Evolutionary conservation across 37 sponge, comb jelly and placozoan species (phyloP), one percentile per base, ranked within the genome.

Genomic region (Aphrocallistes beatrix): DNA sequence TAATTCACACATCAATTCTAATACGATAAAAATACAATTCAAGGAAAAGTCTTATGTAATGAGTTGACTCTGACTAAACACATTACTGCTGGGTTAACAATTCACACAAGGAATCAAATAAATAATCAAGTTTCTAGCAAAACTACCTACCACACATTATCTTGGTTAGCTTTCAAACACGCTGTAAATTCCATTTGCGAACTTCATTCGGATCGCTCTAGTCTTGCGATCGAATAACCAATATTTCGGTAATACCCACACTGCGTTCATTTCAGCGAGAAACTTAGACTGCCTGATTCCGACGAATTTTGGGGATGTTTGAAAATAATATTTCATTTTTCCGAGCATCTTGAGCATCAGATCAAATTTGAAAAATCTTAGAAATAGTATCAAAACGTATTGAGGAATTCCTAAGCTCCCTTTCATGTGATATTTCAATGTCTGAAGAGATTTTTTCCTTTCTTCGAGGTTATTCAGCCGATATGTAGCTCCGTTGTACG

Each of bases 401-500:
- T 94, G 92, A 16, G 89, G 37, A 0, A 89, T 89, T 37, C 84
- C 83, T 23, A 85, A 87, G 17, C 92, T 94, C 1, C 51, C 84
- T 38, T 81, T 81, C 1, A 87, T 38, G 39, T 94, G 94, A 19
- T 50, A 82, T 1, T 88, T 42, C 89, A 94, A 85, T 0, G 88
- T 94, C 1, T 81, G 81, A 16, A 94, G 47, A 39, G 92, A 87
- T 38, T 86, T 30, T 0, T 45, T 47, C 38, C 85, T 38, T n/a
- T 90, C 42, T 6, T 49, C 37, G 1, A 85, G 83, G 36, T 91
- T 90, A 81, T 91, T 94, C 51, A 94, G 88, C 8, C 94, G 87
- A 38, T 87, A 94, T 0, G 83, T 88, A 32, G 90, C 87, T 23
- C 84, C 89, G 60, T 89, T 94, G 85, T 89, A 94, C 1, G 94